A percentile compares a stretch with the other conserved stretches of the same genome.
phyloP scores from a whole-genome alignment of 1,140 invertebrate genomes.

The Cydia splendana region DNA sequence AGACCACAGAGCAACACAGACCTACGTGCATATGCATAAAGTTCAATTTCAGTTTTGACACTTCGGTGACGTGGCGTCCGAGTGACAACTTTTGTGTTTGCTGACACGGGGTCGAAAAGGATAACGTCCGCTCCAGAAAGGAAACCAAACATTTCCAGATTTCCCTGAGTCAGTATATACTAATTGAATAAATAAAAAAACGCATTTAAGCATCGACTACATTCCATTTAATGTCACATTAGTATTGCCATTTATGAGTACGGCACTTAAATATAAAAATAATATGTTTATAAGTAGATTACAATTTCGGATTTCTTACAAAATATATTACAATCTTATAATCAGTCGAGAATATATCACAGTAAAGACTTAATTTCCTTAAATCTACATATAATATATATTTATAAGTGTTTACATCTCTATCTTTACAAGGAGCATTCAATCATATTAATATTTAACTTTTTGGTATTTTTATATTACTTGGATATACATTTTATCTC shows the following conservation, averaged over 20 bases:
- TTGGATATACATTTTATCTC: background rate
- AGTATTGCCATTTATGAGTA: constrained; percentile 5
- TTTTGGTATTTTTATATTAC: constrained; percentile 37
- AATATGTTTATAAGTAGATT: constrained; percentile 21
- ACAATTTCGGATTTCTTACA: constrained; percentile 29
- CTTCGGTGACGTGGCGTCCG: too few relatives aligned
- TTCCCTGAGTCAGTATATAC: too few relatives aligned
- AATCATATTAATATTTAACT: constrained; percentile 42
- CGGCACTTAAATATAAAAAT: constrained; percentile 14
- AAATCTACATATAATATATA: background rate
- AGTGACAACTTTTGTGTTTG: too few relatives aligned
- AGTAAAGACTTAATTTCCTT: constrained; percentile 35
- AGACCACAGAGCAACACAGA: too few relatives aligned
- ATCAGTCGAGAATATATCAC: constrained; percentile 37
- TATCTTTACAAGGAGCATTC: constrained; percentile 39
- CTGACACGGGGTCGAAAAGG: too few relatives aligned
- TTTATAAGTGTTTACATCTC: constrained; percentile 6
- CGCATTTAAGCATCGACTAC: background rate
- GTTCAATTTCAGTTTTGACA: too few relatives aligned
- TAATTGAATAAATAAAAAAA: background rate
- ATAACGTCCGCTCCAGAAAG: too few relatives aligned
- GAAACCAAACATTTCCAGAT: too few relatives aligned
- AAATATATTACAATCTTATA: constrained; percentile 33
- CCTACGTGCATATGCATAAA: too few relatives aligned
- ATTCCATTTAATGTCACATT: constrained; percentile 2